Evolutionary conservation across 2,797 vertebrate species (phyloP).

Genomic region (Anguilla marmorata): DNA sequence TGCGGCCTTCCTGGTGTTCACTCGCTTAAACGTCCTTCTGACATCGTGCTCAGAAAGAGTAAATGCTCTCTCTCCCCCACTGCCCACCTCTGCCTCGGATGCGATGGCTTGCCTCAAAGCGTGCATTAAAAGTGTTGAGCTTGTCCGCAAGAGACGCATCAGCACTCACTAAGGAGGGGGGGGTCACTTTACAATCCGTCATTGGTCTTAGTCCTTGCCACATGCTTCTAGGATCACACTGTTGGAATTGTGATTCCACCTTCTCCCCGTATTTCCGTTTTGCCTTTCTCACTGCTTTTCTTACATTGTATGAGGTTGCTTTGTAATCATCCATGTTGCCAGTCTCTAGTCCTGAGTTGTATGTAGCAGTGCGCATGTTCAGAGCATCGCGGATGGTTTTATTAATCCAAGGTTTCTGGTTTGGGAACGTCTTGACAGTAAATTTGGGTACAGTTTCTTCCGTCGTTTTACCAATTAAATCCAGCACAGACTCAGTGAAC

Average conservation of each 20-base stretch:
- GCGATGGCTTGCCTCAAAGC: not conserved
- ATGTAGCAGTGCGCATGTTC: not conserved
- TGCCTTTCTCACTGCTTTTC: not conserved
- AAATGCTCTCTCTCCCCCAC: too few relatives aligned
- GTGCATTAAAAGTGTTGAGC: not conserved
- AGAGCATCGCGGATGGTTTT: not conserved
- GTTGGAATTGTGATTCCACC: not conserved
- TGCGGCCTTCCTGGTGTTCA: too few relatives aligned
- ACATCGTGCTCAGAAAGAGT: too few relatives aligned
- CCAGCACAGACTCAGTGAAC: too few relatives aligned
- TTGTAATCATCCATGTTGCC: not conserved
- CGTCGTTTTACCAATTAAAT: too few relatives aligned
- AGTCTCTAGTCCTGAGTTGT: not conserved
- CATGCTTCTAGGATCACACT: not conserved
- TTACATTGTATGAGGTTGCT: too few relatives aligned
- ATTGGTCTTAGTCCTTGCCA: not conserved
- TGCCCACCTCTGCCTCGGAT: too few relatives aligned
- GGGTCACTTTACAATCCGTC: slow-evolving; percentile 12
- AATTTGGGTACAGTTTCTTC: not conserved
- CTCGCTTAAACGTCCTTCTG: too few relatives aligned
- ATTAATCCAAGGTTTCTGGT: slow-evolving; percentile 24
- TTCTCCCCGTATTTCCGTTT: not conserved
- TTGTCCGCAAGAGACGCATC: not conserved
- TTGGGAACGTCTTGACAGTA: not conserved
- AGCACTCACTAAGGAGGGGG: not conserved